Evolutionary conservation across 2,113 vertebrate genomes (phyloP).

Genomic region (Sebastes fasciatus): DNA sequence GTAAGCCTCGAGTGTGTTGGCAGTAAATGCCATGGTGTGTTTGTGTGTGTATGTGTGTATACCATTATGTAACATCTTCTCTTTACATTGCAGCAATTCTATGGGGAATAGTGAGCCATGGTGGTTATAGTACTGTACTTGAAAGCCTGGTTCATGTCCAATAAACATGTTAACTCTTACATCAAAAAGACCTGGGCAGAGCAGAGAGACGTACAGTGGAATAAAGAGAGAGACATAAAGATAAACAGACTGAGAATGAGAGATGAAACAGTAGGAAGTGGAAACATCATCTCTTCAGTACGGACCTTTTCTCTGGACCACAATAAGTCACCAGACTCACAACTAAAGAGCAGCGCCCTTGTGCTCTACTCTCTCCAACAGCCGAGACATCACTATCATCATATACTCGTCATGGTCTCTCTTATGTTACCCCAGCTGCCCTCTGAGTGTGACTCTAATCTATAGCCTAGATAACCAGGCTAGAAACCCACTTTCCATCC

Average conservation of each 20-base stretch:
- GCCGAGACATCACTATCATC: background rate
- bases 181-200: background rate
- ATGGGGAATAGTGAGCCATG: background rate
- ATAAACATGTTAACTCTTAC: constrained; percentile 7
- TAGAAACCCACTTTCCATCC: constrained; percentile 61
- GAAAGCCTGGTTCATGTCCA: background rate
- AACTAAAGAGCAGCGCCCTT: background rate
- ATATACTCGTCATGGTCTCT: constrained; percentile 20
- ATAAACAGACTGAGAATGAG: background rate
- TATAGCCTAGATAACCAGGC: constrained; percentile 1
- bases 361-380: background rate
- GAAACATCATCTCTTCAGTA: background rate
- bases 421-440: constrained; percentile 36
- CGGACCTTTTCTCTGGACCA: background rate
- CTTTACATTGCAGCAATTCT: background rate
- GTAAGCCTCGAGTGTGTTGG: background rate
- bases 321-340: background rate
- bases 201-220: background rate
- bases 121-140: background rate
- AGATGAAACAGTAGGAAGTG: background rate
- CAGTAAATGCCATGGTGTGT: background rate
- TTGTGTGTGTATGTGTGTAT: background rate
- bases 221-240: background rate
- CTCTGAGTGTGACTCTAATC: constrained; percentile 35
- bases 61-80: constrained; percentile 20